Evolutionary conservation across 1,140 invertebrate species (phyloP), one percentile per base, ranked within the genome.

Genomic region (Eciton burchellii): DNA sequence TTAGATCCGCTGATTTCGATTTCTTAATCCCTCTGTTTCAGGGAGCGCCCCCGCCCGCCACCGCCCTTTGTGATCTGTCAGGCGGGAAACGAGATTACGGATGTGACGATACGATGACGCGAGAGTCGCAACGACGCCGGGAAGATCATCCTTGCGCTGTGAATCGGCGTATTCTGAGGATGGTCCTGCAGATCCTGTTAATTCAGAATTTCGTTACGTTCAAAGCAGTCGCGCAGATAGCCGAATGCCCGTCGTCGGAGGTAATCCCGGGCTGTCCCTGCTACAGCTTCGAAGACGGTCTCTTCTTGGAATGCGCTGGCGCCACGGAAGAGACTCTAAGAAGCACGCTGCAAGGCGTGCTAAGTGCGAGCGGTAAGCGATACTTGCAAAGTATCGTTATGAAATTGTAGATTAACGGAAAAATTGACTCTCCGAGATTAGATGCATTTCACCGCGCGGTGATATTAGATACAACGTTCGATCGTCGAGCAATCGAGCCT

Each of bases 241-340:
- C 90, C 41, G 91, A 93, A 84, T 94, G 93, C 71, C 93, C 93
- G 14, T 91, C 91, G 12, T 91, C 92, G 41, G 93, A 94, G 82
- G 88, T 88, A 35, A 94, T 94, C 68, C 92, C 91, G 59, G 93
- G 91, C 72, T 99, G 98, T 94, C 97, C 97, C 0, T 98, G 98
- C 93, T 98, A 98, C 94, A 97, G 97, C 93, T 97, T 98, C 91
- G 97, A 98, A 92, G 97, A 98, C 94, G 97, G 97, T 41, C 95
- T 98, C 66, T 98, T 97, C 94, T 94, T 98, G 84, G 97, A 99
- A 93, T 99, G 98, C 91, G 97, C 97, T 19, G 97, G 96, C 73
- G 96, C 96, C 5, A 96, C 96, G n/a, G 95, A 96, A 29, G 94
- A 94, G 19, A 92, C 94, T 24, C 91, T 96, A 35, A 93, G 91